Evolutionary conservation across 2,888 invertebrate species (phyloP).

Genomic region (Odontomyia ornata): DNA sequence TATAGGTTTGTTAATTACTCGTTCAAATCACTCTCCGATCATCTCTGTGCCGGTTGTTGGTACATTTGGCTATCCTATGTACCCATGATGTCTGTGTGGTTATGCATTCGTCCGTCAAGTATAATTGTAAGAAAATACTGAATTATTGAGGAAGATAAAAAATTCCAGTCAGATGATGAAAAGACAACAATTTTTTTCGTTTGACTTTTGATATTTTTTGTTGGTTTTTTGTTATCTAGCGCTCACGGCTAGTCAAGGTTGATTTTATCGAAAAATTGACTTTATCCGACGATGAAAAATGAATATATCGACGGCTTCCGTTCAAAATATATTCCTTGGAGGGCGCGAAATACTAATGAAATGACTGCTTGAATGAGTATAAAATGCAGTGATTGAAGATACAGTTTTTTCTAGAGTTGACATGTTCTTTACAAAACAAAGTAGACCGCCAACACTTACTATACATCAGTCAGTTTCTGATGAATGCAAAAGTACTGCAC

Average conservation of each 20-base stretch:
- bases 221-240: neutral
- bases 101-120: neutral
- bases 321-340: too few species aligned
- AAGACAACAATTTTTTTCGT: neutral
- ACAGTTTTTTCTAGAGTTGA: too few species aligned
- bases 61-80: neutral
- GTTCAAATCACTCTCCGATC: slow-evolving; percentile 38
- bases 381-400: too few species aligned
- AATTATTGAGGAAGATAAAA: slow-evolving; percentile 10
- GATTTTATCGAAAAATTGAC: too few species aligned
- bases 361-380: too few species aligned
- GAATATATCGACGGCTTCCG: too few species aligned
- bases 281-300: neutral
- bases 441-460: too few species aligned
- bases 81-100: neutral
- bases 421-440: too few species aligned
- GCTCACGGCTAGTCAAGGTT: too few species aligned
- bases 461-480: too few species aligned
- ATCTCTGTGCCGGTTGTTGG: slow-evolving; percentile 4
- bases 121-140: neutral
- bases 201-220: neutral
- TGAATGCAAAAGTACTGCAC: too few species aligned
- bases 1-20: slow-evolving; percentile 43
- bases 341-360: too few species aligned
- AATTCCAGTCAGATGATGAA: neutral